Base-by-base conservation (phyloP, 2,797 vertebrate species). In the Neosalanx taihuensis region DNA sequence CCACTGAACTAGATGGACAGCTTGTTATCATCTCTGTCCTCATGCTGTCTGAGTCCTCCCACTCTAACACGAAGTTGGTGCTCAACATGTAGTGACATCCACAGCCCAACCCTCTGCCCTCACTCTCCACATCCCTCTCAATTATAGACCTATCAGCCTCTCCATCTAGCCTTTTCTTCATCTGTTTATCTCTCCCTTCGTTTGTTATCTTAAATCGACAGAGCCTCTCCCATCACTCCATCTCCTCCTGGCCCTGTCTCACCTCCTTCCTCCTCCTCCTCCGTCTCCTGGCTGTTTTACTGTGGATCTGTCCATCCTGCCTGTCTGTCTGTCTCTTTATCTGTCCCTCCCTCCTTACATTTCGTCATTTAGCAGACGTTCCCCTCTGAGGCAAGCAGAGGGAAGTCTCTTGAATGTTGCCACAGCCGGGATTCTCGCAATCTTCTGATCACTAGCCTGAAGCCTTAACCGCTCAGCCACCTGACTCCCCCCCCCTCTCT, bases 291-390 rank as follows among this genome's bases (percentile, higher is more conserved):
- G 37, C 37, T 37, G 37, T 37, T 37, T 37, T 9, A 37, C 37
- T 37, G 6, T 35, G 5, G 33, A 4, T 35, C 33, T 35, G 33
- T 35, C 33, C 33, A 35, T 76, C 26, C 20, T 74, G n/a, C 73
- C 73, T 69, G 66, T 60, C 82, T 18, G 72, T 81, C 76, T 70
- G 74, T 85, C 85, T 75, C 57, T 67, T 67, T 71, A 80, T 79
- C 81, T 76, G 79, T 82, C 81, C 62, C 67, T 74, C 76, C 87
- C 85, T 81, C 77, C 35, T 37, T 37, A 33, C 35, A n/a, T n/a
- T n/a, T n/a, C n/a, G n/a, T n/a, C n/a, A n/a, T n/a, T n/a, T n/a
- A n/a, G n/a, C n/a, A n/a, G n/a, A n/a, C n/a, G n/a, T n/a, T 64
- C 72, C 72, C 82, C 62, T 79, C 75, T 79, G n/a, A n/a, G n/a